phyloP scores from a whole-genome alignment of 2,113 vertebrate species.

The Anguilla japonica region DNA sequence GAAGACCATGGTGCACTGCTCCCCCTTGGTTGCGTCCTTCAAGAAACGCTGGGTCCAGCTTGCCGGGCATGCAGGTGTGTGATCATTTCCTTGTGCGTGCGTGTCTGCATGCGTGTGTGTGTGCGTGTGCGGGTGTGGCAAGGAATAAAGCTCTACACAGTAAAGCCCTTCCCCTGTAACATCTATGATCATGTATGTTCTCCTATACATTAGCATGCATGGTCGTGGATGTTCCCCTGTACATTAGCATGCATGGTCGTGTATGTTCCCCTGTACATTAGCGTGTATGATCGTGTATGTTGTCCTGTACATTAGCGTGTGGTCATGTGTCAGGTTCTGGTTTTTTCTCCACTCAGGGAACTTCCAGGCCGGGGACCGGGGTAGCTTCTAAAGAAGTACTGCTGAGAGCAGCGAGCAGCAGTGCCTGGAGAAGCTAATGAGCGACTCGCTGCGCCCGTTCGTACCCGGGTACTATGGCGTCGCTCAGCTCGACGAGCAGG shows the following conservation, averaged over 20 bases:
- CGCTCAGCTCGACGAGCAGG: constrained; percentile 73
- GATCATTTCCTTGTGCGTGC: not conserved
- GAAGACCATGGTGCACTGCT: constrained; percentile 83
- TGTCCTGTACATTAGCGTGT: not conserved
- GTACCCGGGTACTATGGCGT: constrained; percentile 83
- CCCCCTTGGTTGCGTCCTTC: constrained; percentile 81
- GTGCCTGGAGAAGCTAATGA: constrained; percentile 79
- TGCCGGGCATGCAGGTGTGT: constrained; percentile 81
- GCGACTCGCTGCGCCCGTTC: constrained; percentile 70
- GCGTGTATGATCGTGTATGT: not conserved
- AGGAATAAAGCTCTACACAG: no score
- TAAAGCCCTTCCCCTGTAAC: not conserved
- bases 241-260: not conserved
- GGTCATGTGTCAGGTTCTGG: not conserved
- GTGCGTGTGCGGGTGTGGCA: not conserved
- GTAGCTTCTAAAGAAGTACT: constrained; percentile 82
- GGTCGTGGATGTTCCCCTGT: not conserved
- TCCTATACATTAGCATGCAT: no score
- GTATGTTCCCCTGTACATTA: not conserved
- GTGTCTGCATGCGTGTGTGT: no score
- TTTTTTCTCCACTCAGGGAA: constrained; percentile 65
- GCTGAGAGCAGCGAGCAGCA: constrained; percentile 80
- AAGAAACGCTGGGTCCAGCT: constrained; percentile 88
- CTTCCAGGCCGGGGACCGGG: constrained; percentile 81
- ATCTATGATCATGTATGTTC: not conserved